Base-by-base conservation (phyloP, 2,113 vertebrate genomes). In the Mesembrinibis cayennensis region DNA sequence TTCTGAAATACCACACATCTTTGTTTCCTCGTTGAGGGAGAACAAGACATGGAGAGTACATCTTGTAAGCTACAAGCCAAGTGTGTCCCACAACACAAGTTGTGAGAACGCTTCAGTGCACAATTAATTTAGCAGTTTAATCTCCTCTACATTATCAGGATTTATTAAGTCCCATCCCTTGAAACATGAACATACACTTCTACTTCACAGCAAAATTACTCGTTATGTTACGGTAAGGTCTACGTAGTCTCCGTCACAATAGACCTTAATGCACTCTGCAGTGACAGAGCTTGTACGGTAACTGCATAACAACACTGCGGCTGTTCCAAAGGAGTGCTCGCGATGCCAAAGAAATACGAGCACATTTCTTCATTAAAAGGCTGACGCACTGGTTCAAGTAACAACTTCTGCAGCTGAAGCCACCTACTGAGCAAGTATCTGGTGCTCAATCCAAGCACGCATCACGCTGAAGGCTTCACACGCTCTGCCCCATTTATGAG, bases 1-100 rank as follows among this genome's bases (percentile, higher is more conserved):
- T 58, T 92, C 91, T 66, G 73, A 96, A 96, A 97, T 77, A 61
- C 58, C 87, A 79, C 83, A 85, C 30, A 82, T 56, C 93, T 94
- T 79, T 72, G 61, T 85, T 80, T 88, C 93, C 66, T 87, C 63
- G 12, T 12, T 42, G 58, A 85, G 85, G 78, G 25, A 84, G 84
- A 89, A 82, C 40, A 42, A 78, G 91, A 55, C 65, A 59, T 10
- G 32, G 76, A 71, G 56, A 10, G 66, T 40, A 82, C 91, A 96
- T 90, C 58, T 73, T 94, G 87, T 65, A 47, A 91, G 65, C 90
- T 56, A 82, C 49, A 69, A 87, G 90, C 52, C 84, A 95, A 89
- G 32, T n/a, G 52, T 19, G 36, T 84, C 70, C 77, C 56, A 44
- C 34, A 81, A 67, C 63, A 50, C 16, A 87, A 76, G 32, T 19